phyloP scores from a whole-genome alignment of 2,113 vertebrate species.

The Tylochromis polylepis region DNA sequence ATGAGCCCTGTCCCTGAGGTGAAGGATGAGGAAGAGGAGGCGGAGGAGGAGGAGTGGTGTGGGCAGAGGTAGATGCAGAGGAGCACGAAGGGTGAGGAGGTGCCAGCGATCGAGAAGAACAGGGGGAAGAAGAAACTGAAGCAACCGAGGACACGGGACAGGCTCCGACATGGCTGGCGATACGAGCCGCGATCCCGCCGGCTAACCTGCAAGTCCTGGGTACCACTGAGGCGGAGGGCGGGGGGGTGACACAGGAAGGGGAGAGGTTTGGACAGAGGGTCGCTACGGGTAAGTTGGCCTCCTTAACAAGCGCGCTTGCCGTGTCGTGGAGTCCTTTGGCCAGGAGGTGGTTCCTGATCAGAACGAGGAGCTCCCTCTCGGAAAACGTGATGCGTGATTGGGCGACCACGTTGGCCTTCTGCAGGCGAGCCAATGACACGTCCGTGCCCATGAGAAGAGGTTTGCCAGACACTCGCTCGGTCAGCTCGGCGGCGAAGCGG shows the following conservation, averaged over 20 bases:
- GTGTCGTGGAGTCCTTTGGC: conserved; percentile 91
- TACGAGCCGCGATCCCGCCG: conserved; percentile 77
- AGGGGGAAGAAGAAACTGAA: conserved; percentile 48
- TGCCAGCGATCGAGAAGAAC: conserved; percentile 52
- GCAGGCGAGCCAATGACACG: conserved; percentile 87
- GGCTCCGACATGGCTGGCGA: conserved; percentile 62
- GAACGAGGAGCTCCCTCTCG: conserved; percentile 88
- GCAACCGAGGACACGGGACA: conserved; percentile 10
- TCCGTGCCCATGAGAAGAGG: conserved; percentile 88
- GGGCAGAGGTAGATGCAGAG: conserved; percentile 57
- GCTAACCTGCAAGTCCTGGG: conserved; percentile 84
- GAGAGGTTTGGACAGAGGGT: conserved; percentile 67
- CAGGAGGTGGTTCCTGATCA: conserved; percentile 92
- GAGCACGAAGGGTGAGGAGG: conserved; percentile 66
- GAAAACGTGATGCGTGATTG: conserved; percentile 91
- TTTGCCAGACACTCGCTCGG: conserved; percentile 90
- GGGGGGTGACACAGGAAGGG: conserved; percentile 58
- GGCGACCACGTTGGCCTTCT: conserved; percentile 92
- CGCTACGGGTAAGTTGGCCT: conserved; percentile 83
- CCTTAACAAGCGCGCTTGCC: conserved; percentile 78
- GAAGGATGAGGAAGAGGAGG: conserved; percentile 54
- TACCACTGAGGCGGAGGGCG: conserved; percentile 45
- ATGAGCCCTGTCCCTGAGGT: conserved; percentile 65
- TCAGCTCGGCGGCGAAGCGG: conserved; percentile 88
- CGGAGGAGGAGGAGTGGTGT: conserved; percentile 36